A percentile compares a stretch with the other conserved stretches of the same genome.
Evolutionary conservation across 2,888 invertebrate genomes (phyloP).

Genomic region (Endotricha flammealis): DNA sequence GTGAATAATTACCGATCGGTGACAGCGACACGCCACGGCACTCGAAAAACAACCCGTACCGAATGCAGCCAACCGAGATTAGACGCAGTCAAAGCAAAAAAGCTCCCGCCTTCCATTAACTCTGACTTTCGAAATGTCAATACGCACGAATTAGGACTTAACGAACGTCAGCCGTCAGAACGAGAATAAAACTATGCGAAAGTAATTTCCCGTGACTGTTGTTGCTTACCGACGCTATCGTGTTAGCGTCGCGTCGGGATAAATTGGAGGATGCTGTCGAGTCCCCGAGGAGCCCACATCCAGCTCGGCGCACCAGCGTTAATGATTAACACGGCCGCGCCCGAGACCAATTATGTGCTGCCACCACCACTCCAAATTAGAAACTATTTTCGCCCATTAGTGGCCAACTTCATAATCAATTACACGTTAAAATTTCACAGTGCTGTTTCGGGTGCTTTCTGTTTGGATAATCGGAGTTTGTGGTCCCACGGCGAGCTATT

Average conservation of each 20-base stretch:
- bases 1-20: conserved; percentile 69
- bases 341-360: conserved; percentile 66
- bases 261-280: conserved; percentile 45
- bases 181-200: conserved; percentile 40
- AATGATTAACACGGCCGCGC: conserved; percentile 68
- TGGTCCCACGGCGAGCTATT: conserved; percentile 74
- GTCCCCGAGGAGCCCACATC: conserved; percentile 41
- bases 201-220: conserved; percentile 26
- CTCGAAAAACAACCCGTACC: conserved; percentile 62
- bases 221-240: conserved; percentile 17
- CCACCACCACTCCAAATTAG: conserved; percentile 70
- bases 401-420: conserved; percentile 77
- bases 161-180: conserved; percentile 40
- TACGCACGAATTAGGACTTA: conserved; percentile 70
- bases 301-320: conserved; percentile 42
- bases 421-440: conserved; percentile 74
- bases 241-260: conserved; percentile 18
- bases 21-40: conserved; percentile 68
- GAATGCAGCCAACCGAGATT: conserved; percentile 63
- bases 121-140: conserved; percentile 68
- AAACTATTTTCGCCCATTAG: conserved; percentile 76
- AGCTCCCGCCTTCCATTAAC: conserved; percentile 67
- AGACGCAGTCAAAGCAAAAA: conserved; percentile 62
- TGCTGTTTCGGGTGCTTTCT: conserved; percentile 66
- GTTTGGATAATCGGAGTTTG: conserved; percentile 76